Evolutionary conservation across 2,888 invertebrate species (phyloP), one percentile per base, ranked within the genome.

Genomic region (Parthenolecanium corni): DNA sequence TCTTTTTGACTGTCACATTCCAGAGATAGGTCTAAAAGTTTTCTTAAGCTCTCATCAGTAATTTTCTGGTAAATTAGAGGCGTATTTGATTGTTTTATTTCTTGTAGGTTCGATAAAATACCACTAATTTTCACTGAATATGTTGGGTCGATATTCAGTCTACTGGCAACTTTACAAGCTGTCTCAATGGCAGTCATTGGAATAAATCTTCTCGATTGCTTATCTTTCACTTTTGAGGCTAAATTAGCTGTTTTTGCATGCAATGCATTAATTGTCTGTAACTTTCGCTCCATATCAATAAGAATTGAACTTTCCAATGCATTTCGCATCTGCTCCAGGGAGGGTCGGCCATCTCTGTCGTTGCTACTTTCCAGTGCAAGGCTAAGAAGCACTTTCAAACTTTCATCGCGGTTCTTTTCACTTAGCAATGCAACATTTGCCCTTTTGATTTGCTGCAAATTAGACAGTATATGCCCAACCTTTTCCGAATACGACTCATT

Each of bases 81-180:
- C 3, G 46, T 16, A 46, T 24, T n/a, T 1, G 62, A 42, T 31
- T 52, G 52, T 9, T 52, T n/a, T 4, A 52, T 31, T 53, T 63
- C 53, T 21, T 63, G 63, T n/a, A 63, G n/a, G n/a, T 20, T 54
- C 3, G 74, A 73, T 1, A 76, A 71, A 2, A 76, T 71, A 64
- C 75, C 75, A 2, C 75, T 76, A 72, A 76, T 72, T 68, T 75
- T 75, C 0, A 76, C 71, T 0, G 76, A 74, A 0, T 73, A 69
- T 25, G 70, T 70, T 1, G 74, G 74, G 21, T 72, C 72, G 2
- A 76, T 66, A 12, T 74, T 72, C 1, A 76, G 68, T 53, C 73
- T 72, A 65, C 74, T 73, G 21, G 66, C 65, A n/a, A 67, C 54
- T n/a, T 64, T 54, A 46, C 66, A 68, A 18, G 69, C 68, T 18